phyloP scores from a whole-genome alignment of 2,888 invertebrate genomes.

The Oxycera nigricornis region DNA sequence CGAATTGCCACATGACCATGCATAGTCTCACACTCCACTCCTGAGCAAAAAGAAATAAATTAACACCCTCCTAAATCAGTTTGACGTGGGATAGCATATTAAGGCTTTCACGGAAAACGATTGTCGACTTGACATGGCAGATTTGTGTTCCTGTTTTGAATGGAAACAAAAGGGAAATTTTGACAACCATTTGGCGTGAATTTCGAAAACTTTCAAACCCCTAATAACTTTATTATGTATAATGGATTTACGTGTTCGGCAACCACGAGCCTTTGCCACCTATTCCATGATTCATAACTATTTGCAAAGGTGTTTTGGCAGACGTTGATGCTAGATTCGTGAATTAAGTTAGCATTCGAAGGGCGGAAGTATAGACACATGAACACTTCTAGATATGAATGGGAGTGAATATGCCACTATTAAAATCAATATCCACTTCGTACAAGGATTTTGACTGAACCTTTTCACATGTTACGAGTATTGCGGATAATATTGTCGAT shows the following conservation, averaged over 20 bases:
- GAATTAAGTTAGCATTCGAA: neutral
- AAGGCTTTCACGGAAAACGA: constrained; percentile 16
- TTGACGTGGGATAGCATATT: constrained; percentile 36
- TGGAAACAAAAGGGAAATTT: constrained; percentile 35
- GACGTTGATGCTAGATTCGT: neutral
- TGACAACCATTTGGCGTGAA: constrained; percentile 39
- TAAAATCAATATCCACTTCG: no score
- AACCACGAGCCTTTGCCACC: constrained; percentile 6
- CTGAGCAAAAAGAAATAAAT: constrained; percentile 22
- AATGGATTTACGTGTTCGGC: constrained; percentile 38
- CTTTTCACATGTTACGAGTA: no score
- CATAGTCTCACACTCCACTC: neutral
- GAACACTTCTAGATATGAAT: no score
- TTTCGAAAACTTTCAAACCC: constrained; percentile 39
- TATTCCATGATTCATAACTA: constrained; percentile 10
- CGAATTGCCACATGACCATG: neutral
- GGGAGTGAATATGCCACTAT: no score
- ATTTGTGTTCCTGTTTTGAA: constrained; percentile 37
- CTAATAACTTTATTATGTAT: constrained; percentile 39
- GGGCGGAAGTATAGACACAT: no score
- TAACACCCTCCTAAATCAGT: constrained; percentile 38
- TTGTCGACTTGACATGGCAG: constrained; percentile 3
- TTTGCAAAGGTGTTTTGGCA: constrained; percentile 16
- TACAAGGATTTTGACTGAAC: no score
- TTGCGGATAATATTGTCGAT: no score